Conservation (phyloP, 1,140 invertebrate species). For the Pseudomyrmex sp. region DNA sequence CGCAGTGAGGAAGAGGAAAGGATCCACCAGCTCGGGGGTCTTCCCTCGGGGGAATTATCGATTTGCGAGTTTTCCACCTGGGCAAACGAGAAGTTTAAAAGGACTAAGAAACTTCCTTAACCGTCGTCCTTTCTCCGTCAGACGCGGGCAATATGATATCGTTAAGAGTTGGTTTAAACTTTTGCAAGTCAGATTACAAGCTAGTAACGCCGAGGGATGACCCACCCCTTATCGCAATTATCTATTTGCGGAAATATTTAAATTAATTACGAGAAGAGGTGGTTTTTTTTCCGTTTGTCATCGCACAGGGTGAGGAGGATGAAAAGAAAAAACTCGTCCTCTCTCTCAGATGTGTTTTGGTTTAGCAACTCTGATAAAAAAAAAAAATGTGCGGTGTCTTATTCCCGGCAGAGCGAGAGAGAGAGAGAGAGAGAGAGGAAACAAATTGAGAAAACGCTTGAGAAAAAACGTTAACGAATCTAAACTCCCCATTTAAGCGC, state of each 20-base stretch:
- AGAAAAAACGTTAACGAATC: too few species aligned
- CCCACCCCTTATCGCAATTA: conserved; percentile 7
- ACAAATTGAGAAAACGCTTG: too few species aligned
- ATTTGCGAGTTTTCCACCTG: conserved; percentile 54
- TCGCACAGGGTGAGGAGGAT: too few species aligned
- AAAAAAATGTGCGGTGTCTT: too few species aligned
- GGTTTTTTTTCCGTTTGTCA: too few species aligned
- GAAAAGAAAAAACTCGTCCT: too few species aligned
- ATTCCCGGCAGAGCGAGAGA: too few species aligned
- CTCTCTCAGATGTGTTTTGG: too few species aligned
- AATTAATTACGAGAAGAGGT: conserved; percentile 8
- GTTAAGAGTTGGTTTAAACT: conserved; percentile 52
- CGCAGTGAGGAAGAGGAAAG: background rate
- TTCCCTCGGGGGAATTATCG: conserved; percentile 40
- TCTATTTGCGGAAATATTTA: conserved; percentile 33
- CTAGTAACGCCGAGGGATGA: conserved; percentile 8
- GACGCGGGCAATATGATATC: conserved; percentile 40
- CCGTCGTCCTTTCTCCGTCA: conserved; percentile 50
- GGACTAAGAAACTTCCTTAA: conserved; percentile 52
- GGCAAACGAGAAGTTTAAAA: conserved; percentile 59
- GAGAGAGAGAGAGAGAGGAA: too few species aligned
- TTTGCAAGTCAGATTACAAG: conserved; percentile 34
- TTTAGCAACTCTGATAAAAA: too few species aligned
- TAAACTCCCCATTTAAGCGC: too few species aligned
- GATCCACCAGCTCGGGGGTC: conserved; percentile 20